Evolutionary conservation across 2,113 vertebrate species (phyloP).

Genomic region (Indicator maculatus): DNA sequence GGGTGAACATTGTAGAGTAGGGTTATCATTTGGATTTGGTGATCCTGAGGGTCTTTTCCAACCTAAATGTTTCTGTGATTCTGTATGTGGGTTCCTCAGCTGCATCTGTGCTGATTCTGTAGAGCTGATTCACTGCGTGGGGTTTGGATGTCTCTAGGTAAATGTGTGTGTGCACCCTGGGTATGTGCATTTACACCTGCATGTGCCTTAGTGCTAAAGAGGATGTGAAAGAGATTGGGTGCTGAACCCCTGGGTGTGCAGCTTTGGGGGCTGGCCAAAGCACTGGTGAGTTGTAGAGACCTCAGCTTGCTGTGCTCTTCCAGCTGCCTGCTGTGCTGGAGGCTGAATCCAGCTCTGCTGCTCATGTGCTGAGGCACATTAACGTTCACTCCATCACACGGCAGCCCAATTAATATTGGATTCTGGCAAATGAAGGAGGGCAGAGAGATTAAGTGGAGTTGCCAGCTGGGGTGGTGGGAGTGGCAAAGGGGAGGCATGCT

Average conservation of each 20-base stretch:
- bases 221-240: not conserved
- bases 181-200: accelerated
- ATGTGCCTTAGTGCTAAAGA: not conserved
- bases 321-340: accelerated
- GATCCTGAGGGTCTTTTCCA: no score
- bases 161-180: no score
- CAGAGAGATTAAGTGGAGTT: constrained; percentile 39
- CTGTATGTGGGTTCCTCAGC: not conserved
- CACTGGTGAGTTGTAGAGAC: not conserved
- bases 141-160: not conserved
- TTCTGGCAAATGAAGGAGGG: constrained; percentile 41
- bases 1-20: no score
- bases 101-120: accelerated
- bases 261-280: not conserved
- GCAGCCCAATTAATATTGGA: constrained; percentile 45
- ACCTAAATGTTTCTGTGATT: no score
- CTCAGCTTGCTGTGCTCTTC: not conserved
- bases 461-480: not conserved
- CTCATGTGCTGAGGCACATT: not conserved
- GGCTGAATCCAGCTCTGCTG: not conserved
- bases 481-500: not conserved
- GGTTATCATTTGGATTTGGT: no score
- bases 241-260: accelerated
- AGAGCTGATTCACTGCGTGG: accelerated
- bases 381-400: not conserved